Percentiles rank a stretch among this genome's conserved stretches.
Evolutionary conservation across 1,140 invertebrate species (phyloP).

Genomic region (Lithobius niger): DNA sequence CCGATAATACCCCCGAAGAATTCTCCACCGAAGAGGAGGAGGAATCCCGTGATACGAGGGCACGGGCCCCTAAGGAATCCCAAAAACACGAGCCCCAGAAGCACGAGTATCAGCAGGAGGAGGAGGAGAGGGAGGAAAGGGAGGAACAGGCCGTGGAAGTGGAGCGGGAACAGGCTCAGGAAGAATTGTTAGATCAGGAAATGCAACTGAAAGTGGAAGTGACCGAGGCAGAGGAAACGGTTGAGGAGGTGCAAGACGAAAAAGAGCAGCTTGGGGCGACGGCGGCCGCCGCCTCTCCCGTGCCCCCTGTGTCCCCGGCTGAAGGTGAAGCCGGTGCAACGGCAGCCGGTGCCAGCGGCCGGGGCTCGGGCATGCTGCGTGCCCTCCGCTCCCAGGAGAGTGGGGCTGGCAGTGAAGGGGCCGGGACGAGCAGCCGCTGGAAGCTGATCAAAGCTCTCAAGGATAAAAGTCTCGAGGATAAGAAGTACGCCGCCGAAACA

Average conservation of each 20-base stretch:
- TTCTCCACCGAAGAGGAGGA: constrained; percentile 3
- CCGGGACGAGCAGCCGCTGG: constrained; percentile 3
- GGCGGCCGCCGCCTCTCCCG: constrained; percentile 25
- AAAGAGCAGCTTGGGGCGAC: constrained; percentile 44
- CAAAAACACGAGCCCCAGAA: background rate
- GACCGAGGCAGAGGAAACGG: constrained; percentile 10
- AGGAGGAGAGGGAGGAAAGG: background rate
- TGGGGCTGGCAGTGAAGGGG: background rate
- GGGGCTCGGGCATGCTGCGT: background rate
- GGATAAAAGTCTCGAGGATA: constrained; percentile 12
- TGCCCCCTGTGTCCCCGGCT: background rate
- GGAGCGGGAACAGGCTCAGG: constrained; percentile 7
- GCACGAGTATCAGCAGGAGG: background rate
- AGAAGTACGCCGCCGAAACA: constrained; percentile 9
- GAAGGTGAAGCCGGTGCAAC: background rate
- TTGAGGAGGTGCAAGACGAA: constrained; percentile 37
- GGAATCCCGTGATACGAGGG: too few species aligned
- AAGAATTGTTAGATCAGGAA: constrained; percentile 7
- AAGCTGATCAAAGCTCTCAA: constrained; percentile 10
- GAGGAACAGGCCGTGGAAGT: constrained; percentile 1
- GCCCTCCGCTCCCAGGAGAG: background rate
- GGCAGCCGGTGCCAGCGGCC: background rate
- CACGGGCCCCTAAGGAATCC: too few species aligned
- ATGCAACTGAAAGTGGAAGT: background rate
- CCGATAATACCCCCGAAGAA: constrained; percentile 43